Evolutionary conservation across 2,797 vertebrate genomes (phyloP).

Genomic region (Carduelis carduelis): DNA sequence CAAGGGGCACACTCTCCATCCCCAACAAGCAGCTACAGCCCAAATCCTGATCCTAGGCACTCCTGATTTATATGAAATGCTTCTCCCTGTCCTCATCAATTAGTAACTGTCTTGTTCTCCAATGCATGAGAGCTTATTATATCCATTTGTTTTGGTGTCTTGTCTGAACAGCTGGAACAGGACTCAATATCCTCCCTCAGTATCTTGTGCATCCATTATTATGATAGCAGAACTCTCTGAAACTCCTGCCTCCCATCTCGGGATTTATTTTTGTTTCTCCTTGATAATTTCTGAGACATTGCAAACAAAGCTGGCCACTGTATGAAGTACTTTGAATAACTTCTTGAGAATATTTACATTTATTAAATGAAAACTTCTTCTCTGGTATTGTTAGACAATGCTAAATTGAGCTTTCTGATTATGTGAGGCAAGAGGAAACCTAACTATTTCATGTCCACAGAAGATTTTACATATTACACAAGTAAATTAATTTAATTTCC

Average conservation of each 20-base stretch:
- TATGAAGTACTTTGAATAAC: neutral
- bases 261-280: neutral
- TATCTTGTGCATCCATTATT: neutral
- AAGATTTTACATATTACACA: neutral
- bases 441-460: neutral
- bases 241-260: neutral
- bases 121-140: constrained; percentile 3
- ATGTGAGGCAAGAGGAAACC: neutral
- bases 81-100: neutral
- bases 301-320: neutral
- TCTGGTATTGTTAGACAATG: neutral
- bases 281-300: neutral
- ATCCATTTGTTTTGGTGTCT: constrained; percentile 7
- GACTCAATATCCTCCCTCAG: neutral
- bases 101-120: neutral
- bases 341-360: neutral
- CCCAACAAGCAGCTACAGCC: neutral
- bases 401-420: neutral
- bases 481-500: neutral
- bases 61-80: neutral
- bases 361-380: neutral
- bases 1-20: neutral
- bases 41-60: neutral
- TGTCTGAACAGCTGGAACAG: constrained; percentile 1
- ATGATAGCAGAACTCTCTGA: neutral